Evolutionary conservation across 2,113 vertebrate genomes (phyloP).

Genomic region (Heliornis fulica): DNA sequence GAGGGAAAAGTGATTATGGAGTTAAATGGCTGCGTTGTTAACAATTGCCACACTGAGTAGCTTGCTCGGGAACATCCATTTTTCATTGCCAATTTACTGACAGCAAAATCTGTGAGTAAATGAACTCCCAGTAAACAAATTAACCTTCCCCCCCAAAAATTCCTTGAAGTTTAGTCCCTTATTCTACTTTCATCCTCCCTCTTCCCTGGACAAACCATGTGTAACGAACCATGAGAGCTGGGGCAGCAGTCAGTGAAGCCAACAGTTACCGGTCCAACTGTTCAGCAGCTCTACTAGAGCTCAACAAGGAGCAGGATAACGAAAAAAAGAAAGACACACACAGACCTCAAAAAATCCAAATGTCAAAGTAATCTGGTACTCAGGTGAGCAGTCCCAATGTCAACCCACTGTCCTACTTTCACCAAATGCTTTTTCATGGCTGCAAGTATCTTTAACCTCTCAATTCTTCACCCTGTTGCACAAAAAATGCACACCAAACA

Average conservation of each 20-base stretch:
- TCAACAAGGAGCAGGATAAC: accelerated
- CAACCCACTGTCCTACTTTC: background rate
- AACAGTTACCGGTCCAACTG: accelerated
- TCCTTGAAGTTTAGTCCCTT: background rate
- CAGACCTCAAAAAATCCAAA: background rate
- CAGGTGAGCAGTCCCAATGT: background rate
- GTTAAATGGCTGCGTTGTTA: slow-evolving; percentile 65
- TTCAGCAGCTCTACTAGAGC: accelerated
- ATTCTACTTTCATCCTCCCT: background rate
- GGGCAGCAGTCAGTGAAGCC: background rate
- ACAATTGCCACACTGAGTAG: slow-evolving; percentile 22
- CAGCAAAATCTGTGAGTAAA: background rate
- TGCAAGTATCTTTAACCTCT: background rate
- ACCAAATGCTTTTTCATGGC: background rate
- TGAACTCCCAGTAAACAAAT: background rate
- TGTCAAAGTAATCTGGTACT: background rate
- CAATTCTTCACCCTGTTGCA: accelerated
- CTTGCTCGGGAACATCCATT: slow-evolving; percentile 27
- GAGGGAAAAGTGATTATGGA: slow-evolving; percentile 55
- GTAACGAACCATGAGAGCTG: background rate
- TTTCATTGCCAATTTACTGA: slow-evolving; percentile 21
- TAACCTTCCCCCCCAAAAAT: background rate
- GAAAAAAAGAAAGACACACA: background rate
- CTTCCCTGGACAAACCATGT: background rate
- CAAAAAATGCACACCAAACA: background rate